phyloP scores from a whole-genome alignment of 1,140 invertebrate species.

The Paramacrobiotus metropolitanus region DNA sequence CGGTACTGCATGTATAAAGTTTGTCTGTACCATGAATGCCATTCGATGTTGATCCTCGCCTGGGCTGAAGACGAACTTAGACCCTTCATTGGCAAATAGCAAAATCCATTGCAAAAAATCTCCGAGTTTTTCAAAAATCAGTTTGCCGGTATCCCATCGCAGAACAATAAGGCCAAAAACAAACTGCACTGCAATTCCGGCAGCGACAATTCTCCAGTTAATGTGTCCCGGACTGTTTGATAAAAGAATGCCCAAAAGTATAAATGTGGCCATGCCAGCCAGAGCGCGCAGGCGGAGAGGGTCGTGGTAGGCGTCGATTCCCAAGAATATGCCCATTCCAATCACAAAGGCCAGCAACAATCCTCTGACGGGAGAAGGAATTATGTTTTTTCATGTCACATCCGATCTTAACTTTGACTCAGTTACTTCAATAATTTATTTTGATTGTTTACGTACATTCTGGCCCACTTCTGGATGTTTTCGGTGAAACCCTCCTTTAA shows the following conservation, averaged over 20 bases:
- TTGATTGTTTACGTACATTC: too few relatives aligned
- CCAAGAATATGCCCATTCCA: not conserved
- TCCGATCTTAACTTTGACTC: too few relatives aligned
- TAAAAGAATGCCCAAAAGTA: not conserved
- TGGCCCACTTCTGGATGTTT: too few relatives aligned
- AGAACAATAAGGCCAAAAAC: slow-evolving; percentile 60
- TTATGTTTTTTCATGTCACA: too few relatives aligned
- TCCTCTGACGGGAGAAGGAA: not conserved
- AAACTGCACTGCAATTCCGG: slow-evolving; percentile 61
- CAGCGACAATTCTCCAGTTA: slow-evolving; percentile 28
- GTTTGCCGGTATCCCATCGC: slow-evolving; percentile 43
- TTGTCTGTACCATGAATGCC: not conserved
- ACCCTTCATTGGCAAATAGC: slow-evolving; percentile 45
- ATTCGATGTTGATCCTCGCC: not conserved
- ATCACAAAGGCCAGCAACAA: not conserved
- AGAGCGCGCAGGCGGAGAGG: not conserved
- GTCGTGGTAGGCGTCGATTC: not conserved
- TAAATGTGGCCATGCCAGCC: not conserved
- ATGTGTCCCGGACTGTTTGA: not conserved
- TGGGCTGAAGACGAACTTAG: slow-evolving; percentile 55
- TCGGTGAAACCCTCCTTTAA: too few relatives aligned
- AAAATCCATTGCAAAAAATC: slow-evolving; percentile 36
- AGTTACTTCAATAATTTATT: too few relatives aligned
- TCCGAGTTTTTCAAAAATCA: not conserved
- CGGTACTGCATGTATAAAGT: not conserved